These are phyloP conservation scores for Anolis sagrei DNA, from an alignment of 2,113 vertebrate species.

Conservation along the genomic window DNA sequence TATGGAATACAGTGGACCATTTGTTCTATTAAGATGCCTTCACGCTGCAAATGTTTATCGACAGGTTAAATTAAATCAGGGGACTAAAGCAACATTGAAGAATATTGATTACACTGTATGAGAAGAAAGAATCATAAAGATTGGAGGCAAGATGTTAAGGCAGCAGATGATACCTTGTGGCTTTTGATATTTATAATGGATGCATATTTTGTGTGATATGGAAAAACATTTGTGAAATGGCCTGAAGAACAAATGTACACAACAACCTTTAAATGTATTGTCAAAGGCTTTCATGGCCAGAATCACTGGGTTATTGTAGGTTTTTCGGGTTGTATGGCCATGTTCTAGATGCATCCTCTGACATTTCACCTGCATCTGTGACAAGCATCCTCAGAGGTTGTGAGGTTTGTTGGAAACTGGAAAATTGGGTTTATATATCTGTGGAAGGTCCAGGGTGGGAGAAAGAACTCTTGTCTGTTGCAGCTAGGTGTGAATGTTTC, in stretches of 20 bases:
- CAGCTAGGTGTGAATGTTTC: too few species aligned
- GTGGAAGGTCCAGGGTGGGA: too few species aligned
- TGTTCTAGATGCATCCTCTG: too few species aligned
- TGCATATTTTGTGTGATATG: not conserved
- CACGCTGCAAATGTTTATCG: not conserved
- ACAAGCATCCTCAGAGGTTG: too few species aligned
- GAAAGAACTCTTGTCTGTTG: too few species aligned
- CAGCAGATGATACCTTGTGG: not conserved
- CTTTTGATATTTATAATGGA: not conserved
- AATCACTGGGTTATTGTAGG: too few species aligned
- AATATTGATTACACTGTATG: constrained; percentile 3
- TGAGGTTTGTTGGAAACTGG: too few species aligned
- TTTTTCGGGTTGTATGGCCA: too few species aligned
- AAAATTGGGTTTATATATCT: too few species aligned
- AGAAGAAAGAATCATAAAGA: not conserved
- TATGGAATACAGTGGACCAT: not conserved
- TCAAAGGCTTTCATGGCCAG: too few species aligned
- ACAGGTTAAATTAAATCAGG: constrained; percentile 16
- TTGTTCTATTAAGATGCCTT: constrained; percentile 11
- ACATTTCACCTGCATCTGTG: too few species aligned
- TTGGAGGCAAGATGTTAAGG: not conserved
- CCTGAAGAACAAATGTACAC: not conserved
- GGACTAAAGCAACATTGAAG: not conserved
- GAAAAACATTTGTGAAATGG: not conserved
- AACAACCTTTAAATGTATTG: too few species aligned